These are phyloP conservation scores for Bombycilla garrulus DNA, from an alignment of 2,113 vertebrate species.

Conservation along the genomic window DNA sequence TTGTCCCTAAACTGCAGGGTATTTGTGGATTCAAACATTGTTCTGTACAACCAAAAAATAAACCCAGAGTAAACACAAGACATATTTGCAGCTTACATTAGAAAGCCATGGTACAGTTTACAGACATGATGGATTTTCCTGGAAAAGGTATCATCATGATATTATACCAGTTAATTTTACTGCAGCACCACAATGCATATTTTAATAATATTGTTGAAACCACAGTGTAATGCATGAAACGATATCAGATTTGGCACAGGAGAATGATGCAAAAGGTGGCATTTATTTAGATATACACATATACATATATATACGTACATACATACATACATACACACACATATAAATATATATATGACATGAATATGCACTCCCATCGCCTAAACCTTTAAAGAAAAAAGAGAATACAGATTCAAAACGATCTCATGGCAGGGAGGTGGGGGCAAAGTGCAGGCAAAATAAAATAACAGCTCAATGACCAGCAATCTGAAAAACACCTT, in stretches of 20 bases:
- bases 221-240: background rate
- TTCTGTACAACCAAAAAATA: background rate
- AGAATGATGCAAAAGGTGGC: background rate
- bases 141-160: slow-evolving; percentile 20
- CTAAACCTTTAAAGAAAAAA: background rate
- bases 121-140: background rate
- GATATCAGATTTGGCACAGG: background rate
- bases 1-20: background rate
- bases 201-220: background rate
- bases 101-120: background rate
- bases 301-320: no score
- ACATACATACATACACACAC: background rate
- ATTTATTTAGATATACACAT: background rate
- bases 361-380: background rate
- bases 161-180: slow-evolving; percentile 8
- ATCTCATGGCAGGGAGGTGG: background rate
- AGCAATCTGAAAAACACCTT: background rate
- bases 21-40: background rate
- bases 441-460: background rate
- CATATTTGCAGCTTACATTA: background rate
- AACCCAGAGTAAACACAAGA: background rate
- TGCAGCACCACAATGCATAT: background rate
- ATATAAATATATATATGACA: no score
- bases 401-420: background rate
- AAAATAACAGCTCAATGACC: background rate